Evolutionary conservation across 2,797 vertebrate species (phyloP).

Genomic region (Coccyzus lansbergi): DNA sequence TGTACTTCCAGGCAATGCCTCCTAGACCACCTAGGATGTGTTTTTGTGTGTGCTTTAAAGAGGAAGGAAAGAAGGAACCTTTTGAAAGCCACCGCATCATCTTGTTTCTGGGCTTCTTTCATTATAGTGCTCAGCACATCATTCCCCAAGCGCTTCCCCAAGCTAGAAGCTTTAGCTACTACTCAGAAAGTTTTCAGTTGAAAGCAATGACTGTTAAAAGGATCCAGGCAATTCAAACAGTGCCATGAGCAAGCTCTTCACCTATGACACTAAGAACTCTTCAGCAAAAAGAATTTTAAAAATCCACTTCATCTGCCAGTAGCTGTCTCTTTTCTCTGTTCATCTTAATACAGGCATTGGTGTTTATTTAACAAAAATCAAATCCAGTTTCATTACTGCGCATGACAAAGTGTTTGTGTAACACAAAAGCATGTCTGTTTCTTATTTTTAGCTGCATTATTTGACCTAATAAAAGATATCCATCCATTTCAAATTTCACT

Average conservation of each 20-base stretch:
- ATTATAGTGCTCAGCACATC: neutral
- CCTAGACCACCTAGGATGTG: slow-evolving; percentile 57
- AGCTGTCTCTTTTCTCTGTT: neutral
- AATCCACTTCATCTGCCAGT: neutral
- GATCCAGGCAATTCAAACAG: neutral
- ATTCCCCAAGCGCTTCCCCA: neutral
- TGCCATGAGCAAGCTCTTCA: neutral
- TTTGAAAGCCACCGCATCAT: neutral
- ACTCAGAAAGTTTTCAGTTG: neutral
- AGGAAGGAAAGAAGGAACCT: neutral
- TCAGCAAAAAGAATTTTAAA: neutral
- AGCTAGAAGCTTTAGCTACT: neutral
- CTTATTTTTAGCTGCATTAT: neutral
- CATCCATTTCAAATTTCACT: neutral
- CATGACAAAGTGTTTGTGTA: neutral
- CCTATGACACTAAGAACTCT: neutral
- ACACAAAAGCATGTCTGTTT: neutral
- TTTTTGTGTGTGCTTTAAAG: slow-evolving; percentile 31
- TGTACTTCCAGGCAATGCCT: slow-evolving; percentile 34
- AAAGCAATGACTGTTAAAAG: neutral
- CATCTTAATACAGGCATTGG: neutral
- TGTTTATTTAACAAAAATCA: neutral
- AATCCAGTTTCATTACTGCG: neutral
- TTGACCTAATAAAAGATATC: neutral
- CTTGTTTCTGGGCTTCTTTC: neutral